Base-by-base conservation (phyloP, 2,113 vertebrate species). In the Anolis sagrei region DNA sequence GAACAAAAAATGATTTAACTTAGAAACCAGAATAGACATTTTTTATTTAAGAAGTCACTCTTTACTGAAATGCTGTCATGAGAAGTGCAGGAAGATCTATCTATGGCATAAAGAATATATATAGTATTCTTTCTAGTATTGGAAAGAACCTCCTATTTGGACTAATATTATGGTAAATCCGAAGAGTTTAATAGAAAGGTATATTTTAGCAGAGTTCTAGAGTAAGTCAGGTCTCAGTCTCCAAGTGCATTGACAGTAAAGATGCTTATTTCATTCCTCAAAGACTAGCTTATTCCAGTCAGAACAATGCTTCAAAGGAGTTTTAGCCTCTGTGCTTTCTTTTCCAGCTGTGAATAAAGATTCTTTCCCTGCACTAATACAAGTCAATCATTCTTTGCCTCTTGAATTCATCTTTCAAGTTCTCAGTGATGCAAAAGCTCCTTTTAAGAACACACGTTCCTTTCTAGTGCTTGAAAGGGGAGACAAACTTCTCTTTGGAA, bases 231-330 rank as follows among this genome's bases (percentile, higher is more conserved):
- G 25, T 89, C 54, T 84, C 51, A 72, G 58, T 83, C 70, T 49
- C 76, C 88, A 82, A 90, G 77, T 58, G 87, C 36, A 51, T 87
- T 91, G 92, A 89, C 76, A 93, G 91, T 85, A 93, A 90, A 87
- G 83, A 91, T 92, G 81, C 81, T 88, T 82, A 90, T 93, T 93
- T 93, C 90, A 92, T 89, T 90, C 90, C 48, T 90, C 68, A 91
- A 92, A 94, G 89, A 87, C 90, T 86, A 90, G 89, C 93, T 92
- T 93, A 91, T 92, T 94, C 91, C 89, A 86, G 89, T 88, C 88
- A n/a, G 90, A 94, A 93, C 94, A 94, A 92, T 88, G 91, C 89
- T 91, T 94, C 92, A 93, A 94, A 93, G 44, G 91, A 91, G 91
- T 89, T 93, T 93, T 83, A 92, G 86, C 89, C 91, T 92, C 75